Conservation (phyloP, 1,140 invertebrate species). For the Medauroidea extradentata region DNA sequence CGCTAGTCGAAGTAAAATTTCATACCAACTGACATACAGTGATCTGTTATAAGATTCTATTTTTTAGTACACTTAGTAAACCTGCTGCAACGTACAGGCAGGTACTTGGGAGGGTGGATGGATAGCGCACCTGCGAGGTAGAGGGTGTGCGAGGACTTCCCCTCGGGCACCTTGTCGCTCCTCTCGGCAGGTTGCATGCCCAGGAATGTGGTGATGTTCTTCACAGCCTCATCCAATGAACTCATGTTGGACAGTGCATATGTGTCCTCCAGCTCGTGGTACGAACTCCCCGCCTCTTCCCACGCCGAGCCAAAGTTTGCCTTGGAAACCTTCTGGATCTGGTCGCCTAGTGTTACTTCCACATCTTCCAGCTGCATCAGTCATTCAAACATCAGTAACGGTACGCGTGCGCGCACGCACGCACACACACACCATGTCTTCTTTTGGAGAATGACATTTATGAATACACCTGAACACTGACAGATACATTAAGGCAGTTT, state of each 20-base stretch:
- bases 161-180: conserved; percentile 79
- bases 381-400: too few species aligned
- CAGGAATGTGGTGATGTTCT: conserved; percentile 80
- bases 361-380: conserved; percentile 85
- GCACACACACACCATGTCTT: too few species aligned
- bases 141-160: conserved; percentile 77
- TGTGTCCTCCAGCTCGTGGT: conserved; percentile 79
- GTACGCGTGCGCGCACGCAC: too few species aligned
- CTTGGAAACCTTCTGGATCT: conserved; percentile 81
- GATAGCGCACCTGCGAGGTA: conserved; percentile 60
- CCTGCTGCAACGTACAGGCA: too few species aligned
- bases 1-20: too few species aligned
- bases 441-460: too few species aligned
- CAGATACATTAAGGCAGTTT: too few species aligned
- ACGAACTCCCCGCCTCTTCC: conserved; percentile 53
- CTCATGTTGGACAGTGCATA: conserved; percentile 79
- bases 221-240: conserved; percentile 80
- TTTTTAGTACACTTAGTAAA: too few species aligned
- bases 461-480: too few species aligned
- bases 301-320: conserved; percentile 70
- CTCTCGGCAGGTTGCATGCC: conserved; percentile 84
- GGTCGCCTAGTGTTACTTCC: conserved; percentile 84
- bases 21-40: too few species aligned
- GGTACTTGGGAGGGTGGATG: too few species aligned
- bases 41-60: too few species aligned